Evolutionary conservation across 2,113 vertebrate genomes (phyloP), one percentile per base, ranked within the genome.

Genomic region (Microcebus murinus): DNA sequence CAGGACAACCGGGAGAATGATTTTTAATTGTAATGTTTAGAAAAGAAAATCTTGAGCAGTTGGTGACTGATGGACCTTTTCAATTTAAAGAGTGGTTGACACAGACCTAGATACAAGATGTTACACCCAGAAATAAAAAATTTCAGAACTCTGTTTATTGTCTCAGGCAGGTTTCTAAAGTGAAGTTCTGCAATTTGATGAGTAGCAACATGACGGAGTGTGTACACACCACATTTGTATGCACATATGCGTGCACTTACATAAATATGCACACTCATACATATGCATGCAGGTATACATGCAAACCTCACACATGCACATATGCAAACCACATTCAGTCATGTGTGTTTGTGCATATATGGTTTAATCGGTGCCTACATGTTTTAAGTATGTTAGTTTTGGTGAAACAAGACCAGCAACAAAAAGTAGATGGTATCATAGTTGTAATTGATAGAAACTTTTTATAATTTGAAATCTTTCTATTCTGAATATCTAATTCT

Each of bases 401-500:
- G 68, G 55, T 59, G 52, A 94, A 79, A 59, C 23, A 92, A 92
- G 79, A 29, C 59, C 34, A 36, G 23, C 25, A 71, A 84, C 86
- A 55, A 15, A 94, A 81, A 70, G 39, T 17, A 59, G 27, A 20
- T 36, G 25, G 39, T n/a, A 8, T 34, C 36, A 15, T 45, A 74
- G 18, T 82, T 36, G 61, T 29, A 82, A 61, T 17, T 61, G 21
- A 67, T 27, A 6, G 20, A 68, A 39, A 23, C 13, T 4, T 45
- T 65, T 77, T 50, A 3, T 57, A 18, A 27, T 63, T 79, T 93
- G 79, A 87, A 68, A 31, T 77, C 21, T 71, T 71, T 71, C 59
- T 88, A 4, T 91, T 94, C 70, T 94, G 80, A 97, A 25, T 55
- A 76, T 71, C 52, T 1, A 0, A 0, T 87, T 94, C 21, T 96